These are phyloP conservation scores for Ormyrus rosae DNA, from an alignment of 2,888 invertebrate genomes.

Conservation along the genomic window DNA sequence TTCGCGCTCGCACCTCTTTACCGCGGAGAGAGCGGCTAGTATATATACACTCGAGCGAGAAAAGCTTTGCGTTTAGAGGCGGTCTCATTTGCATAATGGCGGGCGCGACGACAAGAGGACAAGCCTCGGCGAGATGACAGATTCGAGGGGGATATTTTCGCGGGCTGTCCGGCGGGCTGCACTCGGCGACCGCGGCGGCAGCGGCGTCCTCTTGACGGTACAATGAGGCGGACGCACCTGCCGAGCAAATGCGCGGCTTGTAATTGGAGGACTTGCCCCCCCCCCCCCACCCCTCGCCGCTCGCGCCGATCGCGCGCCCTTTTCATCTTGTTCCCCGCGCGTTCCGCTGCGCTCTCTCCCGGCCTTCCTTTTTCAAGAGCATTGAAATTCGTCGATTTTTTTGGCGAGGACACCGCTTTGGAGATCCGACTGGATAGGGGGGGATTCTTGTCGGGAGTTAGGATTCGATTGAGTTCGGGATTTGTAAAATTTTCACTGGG, in stretches of 20 bases:
- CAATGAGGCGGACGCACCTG: slow-evolving; percentile 1
- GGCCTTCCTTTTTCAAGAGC: neutral
- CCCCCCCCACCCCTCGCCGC: neutral
- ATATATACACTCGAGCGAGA: no score
- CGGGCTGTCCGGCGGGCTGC: neutral
- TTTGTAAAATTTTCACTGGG: no score
- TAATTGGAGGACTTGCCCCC: neutral
- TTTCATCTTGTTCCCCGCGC: slow-evolving; percentile 1
- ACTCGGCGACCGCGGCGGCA: neutral
- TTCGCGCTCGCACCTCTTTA: no score
- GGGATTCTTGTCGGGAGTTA: no score
- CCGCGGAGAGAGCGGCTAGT: no score
- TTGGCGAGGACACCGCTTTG: no score
- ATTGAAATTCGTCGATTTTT: slow-evolving; percentile 11
- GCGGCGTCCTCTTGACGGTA: slow-evolving; percentile 3
- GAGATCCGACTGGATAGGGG: no score
- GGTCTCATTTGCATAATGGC: neutral
- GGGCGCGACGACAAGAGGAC: no score
- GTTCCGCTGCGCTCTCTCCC: neutral
- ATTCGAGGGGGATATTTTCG: neutral
- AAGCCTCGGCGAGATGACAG: no score
- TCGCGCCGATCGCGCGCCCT: neutral
- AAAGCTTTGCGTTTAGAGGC: no score
- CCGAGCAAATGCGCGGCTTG: slow-evolving; percentile 8
- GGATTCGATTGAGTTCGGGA: no score